Evolutionary conservation across 2,797 vertebrate genomes (phyloP).

Genomic region (Holocentrus rufus): DNA sequence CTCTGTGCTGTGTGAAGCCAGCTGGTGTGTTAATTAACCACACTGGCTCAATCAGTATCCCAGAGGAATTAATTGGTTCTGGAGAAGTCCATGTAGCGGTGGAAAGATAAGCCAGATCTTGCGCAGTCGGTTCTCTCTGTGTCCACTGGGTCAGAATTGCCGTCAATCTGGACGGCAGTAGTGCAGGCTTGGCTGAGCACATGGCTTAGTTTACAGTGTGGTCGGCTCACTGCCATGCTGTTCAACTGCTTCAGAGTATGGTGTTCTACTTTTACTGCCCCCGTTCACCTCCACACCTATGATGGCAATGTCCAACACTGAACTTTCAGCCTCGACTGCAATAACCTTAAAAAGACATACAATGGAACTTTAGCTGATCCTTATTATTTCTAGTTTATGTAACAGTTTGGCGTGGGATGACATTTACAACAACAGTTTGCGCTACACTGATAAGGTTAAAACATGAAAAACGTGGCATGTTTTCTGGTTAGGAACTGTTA

Average conservation of each 20-base stretch:
- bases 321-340: background rate
- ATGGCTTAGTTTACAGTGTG: constrained; percentile 70
- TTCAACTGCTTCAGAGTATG: constrained; percentile 41
- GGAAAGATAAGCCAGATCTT: constrained; percentile 43
- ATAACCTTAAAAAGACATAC: background rate
- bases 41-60: constrained; percentile 38
- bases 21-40: constrained; percentile 22
- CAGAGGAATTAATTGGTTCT: constrained; percentile 35
- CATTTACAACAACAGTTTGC: no score
- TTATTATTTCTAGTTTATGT: no score
- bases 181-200: constrained; percentile 65
- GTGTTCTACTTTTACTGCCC: constrained; percentile 51
- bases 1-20: constrained; percentile 1
- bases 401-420: no score
- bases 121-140: constrained; percentile 35
- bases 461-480: no score
- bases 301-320: background rate
- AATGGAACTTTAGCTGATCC: no score
- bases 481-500: background rate
- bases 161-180: constrained; percentile 69
- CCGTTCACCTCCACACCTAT: constrained; percentile 7
- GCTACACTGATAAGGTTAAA: no score
- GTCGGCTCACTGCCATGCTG: constrained; percentile 42
- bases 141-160: constrained; percentile 54
- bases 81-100: constrained; percentile 6